Percentiles rank a stretch among this genome's conserved stretches.
These are phyloP conservation scores for Chascanopsetta lugubris DNA, from an alignment of 2,113 vertebrate species.

Conservation along the genomic window DNA sequence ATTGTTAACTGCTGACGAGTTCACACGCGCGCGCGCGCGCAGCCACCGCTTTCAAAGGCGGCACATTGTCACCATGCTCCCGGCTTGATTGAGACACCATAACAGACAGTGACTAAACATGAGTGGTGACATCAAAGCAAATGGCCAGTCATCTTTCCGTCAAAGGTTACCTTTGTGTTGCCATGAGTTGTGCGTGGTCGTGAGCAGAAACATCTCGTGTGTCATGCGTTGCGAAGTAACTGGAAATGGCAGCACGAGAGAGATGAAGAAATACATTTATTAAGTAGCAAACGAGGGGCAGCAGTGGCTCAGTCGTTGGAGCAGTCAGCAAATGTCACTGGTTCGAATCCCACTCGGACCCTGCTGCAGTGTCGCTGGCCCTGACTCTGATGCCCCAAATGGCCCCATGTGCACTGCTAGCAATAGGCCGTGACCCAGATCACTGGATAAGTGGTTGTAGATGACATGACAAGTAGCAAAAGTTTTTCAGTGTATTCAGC, in stretches of 20 bases:
- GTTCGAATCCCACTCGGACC: no score
- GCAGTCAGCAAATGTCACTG: no score
- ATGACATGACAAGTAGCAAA: no score
- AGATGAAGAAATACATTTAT: background rate
- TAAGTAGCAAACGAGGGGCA: no score
- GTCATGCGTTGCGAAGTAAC: background rate
- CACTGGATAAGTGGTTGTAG: no score
- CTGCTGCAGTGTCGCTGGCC: no score
- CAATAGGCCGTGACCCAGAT: no score
- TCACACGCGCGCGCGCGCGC: conserved; percentile 27
- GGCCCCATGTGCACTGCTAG: no score
- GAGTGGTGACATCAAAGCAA: conserved; percentile 62
- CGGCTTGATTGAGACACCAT: conserved; percentile 56
- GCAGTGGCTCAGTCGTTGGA: no score
- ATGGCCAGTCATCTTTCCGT: conserved; percentile 42
- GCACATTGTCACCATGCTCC: conserved; percentile 54
- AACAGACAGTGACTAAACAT: conserved; percentile 64
- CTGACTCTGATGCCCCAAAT: no score
- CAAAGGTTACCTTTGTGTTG: conserved; percentile 47
- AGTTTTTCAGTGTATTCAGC: no score
- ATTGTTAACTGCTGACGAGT: conserved; percentile 53
- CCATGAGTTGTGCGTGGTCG: conserved; percentile 13
- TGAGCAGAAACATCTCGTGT: conserved; percentile 15
- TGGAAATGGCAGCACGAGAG: background rate
- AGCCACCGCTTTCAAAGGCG: conserved; percentile 40